These are phyloP conservation scores for Chromobotia macracanthus DNA, from an alignment of 2,797 vertebrate genomes.

Conservation along the genomic window DNA sequence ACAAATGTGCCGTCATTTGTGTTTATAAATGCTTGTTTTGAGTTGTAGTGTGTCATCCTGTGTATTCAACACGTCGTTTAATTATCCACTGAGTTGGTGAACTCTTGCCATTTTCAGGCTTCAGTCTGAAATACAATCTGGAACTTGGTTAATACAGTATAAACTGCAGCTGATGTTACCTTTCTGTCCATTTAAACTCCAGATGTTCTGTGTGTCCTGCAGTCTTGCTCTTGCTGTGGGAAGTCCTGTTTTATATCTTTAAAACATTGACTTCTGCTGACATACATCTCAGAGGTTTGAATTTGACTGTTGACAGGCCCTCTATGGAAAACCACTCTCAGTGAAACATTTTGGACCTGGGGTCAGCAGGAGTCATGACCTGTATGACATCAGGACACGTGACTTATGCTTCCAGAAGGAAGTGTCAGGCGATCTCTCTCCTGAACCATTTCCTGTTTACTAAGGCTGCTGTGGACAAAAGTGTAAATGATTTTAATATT, in stretches of 20 bases:
- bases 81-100: no score
- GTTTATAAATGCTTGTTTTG: constrained; percentile 10
- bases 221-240: constrained; percentile 3
- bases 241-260: constrained; percentile 20
- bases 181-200: no score
- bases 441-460: background rate
- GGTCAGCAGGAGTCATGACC: constrained; percentile 25
- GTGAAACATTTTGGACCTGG: constrained; percentile 10
- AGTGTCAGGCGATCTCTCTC: background rate
- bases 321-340: constrained; percentile 2
- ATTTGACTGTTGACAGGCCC: constrained; percentile 15
- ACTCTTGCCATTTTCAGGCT: no score
- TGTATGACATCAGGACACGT: constrained; percentile 11
- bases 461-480: background rate
- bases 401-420: background rate
- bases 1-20: constrained; percentile 49
- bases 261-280: constrained; percentile 28
- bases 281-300: constrained; percentile 29
- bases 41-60: constrained; percentile 16
- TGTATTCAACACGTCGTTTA: constrained; percentile 19
- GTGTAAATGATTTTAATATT: background rate
- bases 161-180: no score
- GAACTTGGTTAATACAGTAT: no score
- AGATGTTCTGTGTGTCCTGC: no score
- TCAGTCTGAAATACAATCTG: no score